Evolutionary conservation across 92 coral and sea anemone genomes (phyloP).

Genomic region (Anthopleura xanthogrammica): DNA sequence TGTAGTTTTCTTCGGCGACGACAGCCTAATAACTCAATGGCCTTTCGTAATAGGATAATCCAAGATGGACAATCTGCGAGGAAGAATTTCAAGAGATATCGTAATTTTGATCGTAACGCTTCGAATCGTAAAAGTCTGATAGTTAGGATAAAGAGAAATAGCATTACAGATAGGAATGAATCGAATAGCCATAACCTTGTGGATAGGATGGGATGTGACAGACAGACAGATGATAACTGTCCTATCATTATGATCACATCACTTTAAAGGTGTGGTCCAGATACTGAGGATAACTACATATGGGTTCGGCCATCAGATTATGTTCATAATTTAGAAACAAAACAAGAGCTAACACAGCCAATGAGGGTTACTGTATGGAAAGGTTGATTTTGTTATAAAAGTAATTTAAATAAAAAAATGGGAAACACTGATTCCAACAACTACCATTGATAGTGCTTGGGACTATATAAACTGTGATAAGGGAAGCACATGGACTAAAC

Average conservation of each 20-base stretch:
- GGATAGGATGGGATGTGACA: background rate
- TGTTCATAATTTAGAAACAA: no score
- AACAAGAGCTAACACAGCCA: no score
- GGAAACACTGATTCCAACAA: no score
- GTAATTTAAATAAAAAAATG: no score
- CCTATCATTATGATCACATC: background rate
- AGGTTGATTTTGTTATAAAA: no score
- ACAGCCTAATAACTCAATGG: background rate
- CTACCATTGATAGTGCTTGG: no score
- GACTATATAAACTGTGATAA: no score
- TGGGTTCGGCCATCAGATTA: no score
- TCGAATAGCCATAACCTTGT: background rate
- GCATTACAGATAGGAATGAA: background rate
- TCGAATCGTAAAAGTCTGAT: background rate
- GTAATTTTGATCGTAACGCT: background rate
- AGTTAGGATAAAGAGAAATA: background rate
- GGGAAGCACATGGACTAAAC: no score
- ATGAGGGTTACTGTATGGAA: no score
- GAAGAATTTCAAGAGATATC: background rate
- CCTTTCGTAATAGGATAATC: background rate
- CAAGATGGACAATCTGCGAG: background rate
- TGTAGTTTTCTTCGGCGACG: conserved; percentile 1
- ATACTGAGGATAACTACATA: no score
- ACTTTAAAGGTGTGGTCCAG: background rate
- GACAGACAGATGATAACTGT: background rate